Percentiles rank a stretch among this genome's conserved stretches.
Evolutionary conservation across 1,140 invertebrate genomes (phyloP).

Genomic region (Psix sp.): DNA sequence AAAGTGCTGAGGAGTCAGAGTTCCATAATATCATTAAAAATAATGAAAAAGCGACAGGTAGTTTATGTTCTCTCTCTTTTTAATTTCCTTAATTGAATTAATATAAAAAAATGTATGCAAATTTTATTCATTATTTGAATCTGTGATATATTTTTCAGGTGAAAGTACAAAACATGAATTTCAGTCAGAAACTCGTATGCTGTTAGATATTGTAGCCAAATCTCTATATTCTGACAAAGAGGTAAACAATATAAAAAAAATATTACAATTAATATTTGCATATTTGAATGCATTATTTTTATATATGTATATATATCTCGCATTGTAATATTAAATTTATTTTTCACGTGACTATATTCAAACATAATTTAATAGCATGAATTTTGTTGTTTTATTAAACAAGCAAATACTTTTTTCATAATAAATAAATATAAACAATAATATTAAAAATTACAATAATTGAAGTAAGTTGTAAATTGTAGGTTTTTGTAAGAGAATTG

Average conservation of each 20-base stretch:
- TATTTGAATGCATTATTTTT: no score
- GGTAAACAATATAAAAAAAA: constrained; percentile 75
- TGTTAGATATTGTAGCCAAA: constrained; percentile 97
- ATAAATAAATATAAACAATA: constrained; percentile 1
- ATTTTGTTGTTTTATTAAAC: no score
- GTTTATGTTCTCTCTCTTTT: not conserved
- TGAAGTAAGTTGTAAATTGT: constrained; percentile 10
- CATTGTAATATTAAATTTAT: no score
- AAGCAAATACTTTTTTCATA: not conserved
- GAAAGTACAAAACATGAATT: constrained; percentile 86
- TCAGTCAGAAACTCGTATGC: constrained; percentile 96
- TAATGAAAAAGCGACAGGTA: constrained; percentile 79
- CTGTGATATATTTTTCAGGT: constrained; percentile 65
- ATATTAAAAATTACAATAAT: not conserved
- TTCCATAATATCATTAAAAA: constrained; percentile 77
- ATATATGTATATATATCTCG: no score
- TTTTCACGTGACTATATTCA: no score
- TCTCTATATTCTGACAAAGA: constrained; percentile 99
- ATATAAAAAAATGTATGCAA: not conserved
- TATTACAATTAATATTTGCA: no score
- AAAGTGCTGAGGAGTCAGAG: constrained; percentile 61
- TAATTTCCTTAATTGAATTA: constrained; percentile 6
- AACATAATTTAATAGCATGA: no score
- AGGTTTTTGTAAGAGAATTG: constrained; percentile 96
- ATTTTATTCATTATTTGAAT: not conserved